phyloP scores from a whole-genome alignment of 2,797 vertebrate genomes.

The Enteromius afrohamiltoni region DNA sequence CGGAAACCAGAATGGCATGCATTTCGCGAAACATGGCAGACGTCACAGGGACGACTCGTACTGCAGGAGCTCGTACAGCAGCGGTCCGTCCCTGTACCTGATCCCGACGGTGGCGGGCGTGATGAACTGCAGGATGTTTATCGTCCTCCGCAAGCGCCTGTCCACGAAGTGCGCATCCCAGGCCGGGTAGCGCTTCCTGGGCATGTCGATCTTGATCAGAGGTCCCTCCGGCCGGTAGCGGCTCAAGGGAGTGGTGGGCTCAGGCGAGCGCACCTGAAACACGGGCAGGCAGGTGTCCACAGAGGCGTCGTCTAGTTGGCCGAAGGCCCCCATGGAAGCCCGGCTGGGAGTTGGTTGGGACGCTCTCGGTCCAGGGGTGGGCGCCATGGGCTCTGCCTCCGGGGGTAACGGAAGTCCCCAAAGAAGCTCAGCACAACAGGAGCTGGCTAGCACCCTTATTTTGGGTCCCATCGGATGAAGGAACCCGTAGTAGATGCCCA shows the following conservation, averaged over 20 bases:
- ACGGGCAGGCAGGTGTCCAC: conserved; percentile 95
- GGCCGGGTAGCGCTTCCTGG: conserved; percentile 95
- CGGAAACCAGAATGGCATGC: conserved; percentile 42
- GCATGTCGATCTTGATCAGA: conserved; percentile 99
- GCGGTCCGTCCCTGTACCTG: conserved; percentile 94
- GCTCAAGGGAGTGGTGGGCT: conserved; percentile 79
- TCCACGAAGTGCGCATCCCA: conserved; percentile 99
- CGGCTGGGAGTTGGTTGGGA: conserved; percentile 85
- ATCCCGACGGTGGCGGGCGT: conserved; percentile 95
- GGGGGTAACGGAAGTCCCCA: conserved; percentile 97
- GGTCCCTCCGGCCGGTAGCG: conserved; percentile 88
- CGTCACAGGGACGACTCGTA: conserved; percentile 97
- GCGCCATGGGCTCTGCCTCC: conserved; percentile 92
- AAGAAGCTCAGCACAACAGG: conserved; percentile 98
- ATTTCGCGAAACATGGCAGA: conserved; percentile 34
- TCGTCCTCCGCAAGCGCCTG: conserved; percentile 96
- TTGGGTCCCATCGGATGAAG: conserved; percentile 93
- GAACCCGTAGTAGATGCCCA: conserved; percentile 96
- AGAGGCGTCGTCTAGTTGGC: conserved; percentile 83
- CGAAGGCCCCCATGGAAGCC: conserved; percentile 78
- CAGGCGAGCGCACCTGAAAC: conserved; percentile 96
- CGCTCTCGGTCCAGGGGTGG: conserved; percentile 85
- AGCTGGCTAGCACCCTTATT: conserved; percentile 88
- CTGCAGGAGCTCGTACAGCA: conserved; percentile 97
- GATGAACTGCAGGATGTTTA: conserved; percentile 98